Conservation (phyloP, 2,888 invertebrate species). For the Argyresthia albistria region DNA sequence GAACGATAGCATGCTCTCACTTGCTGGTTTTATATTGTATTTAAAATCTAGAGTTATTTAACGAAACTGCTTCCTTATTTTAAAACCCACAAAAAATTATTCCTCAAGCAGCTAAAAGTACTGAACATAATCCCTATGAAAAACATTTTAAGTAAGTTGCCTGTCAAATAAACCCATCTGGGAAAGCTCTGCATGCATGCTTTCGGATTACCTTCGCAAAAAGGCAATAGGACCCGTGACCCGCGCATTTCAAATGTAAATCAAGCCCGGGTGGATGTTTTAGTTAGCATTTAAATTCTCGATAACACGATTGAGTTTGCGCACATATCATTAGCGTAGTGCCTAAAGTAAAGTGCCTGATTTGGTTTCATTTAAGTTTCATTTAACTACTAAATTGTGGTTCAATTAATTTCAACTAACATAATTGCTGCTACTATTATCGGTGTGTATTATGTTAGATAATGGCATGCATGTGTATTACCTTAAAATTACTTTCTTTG, state of each 20-base stretch:
- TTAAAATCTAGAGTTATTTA: neutral
- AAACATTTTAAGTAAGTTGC: conserved; percentile 10
- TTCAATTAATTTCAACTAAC: too few species aligned
- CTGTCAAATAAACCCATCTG: conserved; percentile 14
- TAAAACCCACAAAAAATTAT: too few species aligned
- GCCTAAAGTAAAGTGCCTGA: neutral
- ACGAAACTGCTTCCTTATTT: neutral
- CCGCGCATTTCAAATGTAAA: conserved; percentile 51
- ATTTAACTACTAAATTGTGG: neutral
- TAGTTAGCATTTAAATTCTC: conserved; percentile 45
- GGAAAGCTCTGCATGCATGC: conserved; percentile 13
- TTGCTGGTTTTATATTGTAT: neutral
- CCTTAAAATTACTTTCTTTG: too few species aligned
- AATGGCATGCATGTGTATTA: too few species aligned
- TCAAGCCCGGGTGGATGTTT: conserved; percentile 31
- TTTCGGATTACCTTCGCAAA: conserved; percentile 29
- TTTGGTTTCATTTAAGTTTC: too few species aligned
- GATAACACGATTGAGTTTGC: conserved; percentile 21
- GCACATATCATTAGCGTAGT: neutral
- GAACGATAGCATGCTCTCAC: neutral
- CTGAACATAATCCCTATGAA: too few species aligned
- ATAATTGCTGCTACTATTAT: too few species aligned
- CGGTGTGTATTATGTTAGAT: too few species aligned
- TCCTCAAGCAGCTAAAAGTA: too few species aligned
- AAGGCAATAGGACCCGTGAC: conserved; percentile 40